These are phyloP conservation scores for Etia nguti DNA, from an alignment of 2,113 vertebrate genomes.

Conservation along the genomic window DNA sequence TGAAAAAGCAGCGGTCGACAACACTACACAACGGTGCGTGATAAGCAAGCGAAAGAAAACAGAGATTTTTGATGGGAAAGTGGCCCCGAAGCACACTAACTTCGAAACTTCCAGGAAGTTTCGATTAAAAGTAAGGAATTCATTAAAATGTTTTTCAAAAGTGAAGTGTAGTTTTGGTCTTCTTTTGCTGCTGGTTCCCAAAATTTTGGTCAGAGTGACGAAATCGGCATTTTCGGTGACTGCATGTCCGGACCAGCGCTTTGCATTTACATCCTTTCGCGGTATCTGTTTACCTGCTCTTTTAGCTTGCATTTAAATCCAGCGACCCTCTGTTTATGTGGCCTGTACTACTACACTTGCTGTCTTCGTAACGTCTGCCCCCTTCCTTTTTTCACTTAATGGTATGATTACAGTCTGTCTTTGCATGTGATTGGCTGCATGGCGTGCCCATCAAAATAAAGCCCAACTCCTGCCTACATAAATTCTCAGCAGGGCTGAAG, in stretches of 20 bases:
- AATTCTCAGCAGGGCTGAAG: not conserved
- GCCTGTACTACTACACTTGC: no score
- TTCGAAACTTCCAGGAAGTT: no score
- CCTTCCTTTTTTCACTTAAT: not conserved
- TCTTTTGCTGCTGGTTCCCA: not conserved
- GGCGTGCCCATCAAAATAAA: not conserved
- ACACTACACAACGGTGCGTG: not conserved
- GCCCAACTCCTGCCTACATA: not conserved
- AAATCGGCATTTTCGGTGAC: not conserved
- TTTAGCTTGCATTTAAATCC: not conserved
- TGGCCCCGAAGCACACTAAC: rapidly evolving
- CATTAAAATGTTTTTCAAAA: not conserved
- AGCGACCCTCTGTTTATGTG: not conserved
- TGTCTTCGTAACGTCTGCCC: not conserved
- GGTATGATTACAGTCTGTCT: not conserved
- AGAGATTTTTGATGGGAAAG: not conserved
- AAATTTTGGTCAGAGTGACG: not conserved
- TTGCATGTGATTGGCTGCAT: not conserved
- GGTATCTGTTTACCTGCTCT: not conserved
- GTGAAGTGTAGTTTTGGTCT: not conserved
- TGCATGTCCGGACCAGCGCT: not conserved
- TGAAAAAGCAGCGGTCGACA: not conserved
- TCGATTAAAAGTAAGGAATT: not conserved
- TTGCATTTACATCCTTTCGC: not conserved
- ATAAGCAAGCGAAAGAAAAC: not conserved